These are phyloP conservation scores for Abscondita cerata DNA, from an alignment of 2,888 invertebrate species.

Conservation along the genomic window DNA sequence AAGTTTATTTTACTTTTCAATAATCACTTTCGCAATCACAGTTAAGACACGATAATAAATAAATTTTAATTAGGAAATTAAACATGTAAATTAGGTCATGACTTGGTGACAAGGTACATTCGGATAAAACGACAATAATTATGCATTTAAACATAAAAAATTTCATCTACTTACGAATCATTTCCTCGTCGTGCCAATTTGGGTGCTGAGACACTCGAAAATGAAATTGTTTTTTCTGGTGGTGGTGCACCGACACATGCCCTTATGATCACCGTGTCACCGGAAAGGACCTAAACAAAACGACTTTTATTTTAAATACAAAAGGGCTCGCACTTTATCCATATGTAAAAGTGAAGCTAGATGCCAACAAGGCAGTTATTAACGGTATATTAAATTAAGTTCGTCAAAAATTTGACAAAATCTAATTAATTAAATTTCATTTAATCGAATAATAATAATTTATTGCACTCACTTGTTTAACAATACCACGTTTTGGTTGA, in stretches of 20 bases:
- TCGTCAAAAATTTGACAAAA: neutral
- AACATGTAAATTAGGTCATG: neutral
- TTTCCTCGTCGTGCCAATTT: slow-evolving; percentile 82
- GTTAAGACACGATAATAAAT: too few relatives aligned
- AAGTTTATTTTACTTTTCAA: too few relatives aligned
- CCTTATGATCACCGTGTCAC: slow-evolving; percentile 93
- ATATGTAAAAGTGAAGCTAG: slow-evolving; percentile 26
- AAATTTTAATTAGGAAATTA: neutral
- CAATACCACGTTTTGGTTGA: slow-evolving; percentile 63
- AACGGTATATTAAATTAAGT: slow-evolving; percentile 17
- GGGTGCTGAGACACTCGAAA: slow-evolving; percentile 92
- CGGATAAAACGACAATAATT: too few relatives aligned
- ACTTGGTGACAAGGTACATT: too few relatives aligned
- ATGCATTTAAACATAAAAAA: too few relatives aligned
- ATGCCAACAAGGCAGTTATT: slow-evolving; percentile 32
- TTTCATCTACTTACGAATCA: slow-evolving; percentile 61
- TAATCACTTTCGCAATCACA: too few relatives aligned
- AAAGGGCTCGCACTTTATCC: slow-evolving; percentile 15
- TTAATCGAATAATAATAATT: slow-evolving; percentile 5
- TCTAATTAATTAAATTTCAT: neutral
- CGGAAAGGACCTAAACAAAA: slow-evolving; percentile 84
- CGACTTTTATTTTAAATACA: slow-evolving; percentile 27
- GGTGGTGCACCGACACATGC: slow-evolving; percentile 89
- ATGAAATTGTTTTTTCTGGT: slow-evolving; percentile 88
- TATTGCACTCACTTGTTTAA: slow-evolving; percentile 65